Percentiles rank a stretch among this genome's conserved stretches.
Conservation (phyloP, 2,888 invertebrate genomes). For the Mechanitis mazaeus region DNA sequence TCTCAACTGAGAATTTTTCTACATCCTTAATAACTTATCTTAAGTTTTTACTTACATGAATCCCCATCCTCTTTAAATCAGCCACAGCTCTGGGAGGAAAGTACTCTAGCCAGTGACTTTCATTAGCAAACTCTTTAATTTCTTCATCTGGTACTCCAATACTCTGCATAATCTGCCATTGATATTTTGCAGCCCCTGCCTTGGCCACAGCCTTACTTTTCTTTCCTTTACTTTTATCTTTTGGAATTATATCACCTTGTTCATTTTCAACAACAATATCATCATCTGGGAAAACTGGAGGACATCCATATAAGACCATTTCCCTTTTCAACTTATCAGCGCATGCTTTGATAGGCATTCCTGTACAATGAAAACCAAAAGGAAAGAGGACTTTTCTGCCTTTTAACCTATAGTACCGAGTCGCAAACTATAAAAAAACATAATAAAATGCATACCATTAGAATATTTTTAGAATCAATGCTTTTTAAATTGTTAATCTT, state of each 20-base stretch:
- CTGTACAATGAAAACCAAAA: constrained; percentile 99
- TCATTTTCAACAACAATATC: constrained; percentile 67
- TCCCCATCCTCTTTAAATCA: constrained; percentile 92
- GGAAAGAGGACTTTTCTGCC: constrained; percentile 96
- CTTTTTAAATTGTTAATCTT: background rate
- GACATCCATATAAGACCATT: constrained; percentile 93
- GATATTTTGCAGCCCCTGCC: constrained; percentile 91
- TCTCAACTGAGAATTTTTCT: background rate
- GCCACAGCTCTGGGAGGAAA: constrained; percentile 93
- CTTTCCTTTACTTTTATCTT: constrained; percentile 87
- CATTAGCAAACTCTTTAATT: constrained; percentile 93
- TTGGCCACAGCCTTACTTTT: constrained; percentile 97
- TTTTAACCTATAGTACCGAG: constrained; percentile 92
- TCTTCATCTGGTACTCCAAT: constrained; percentile 94
- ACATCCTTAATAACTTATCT: background rate
- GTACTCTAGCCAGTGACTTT: constrained; percentile 95
- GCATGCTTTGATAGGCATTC: constrained; percentile 99
- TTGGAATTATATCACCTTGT: constrained; percentile 78
- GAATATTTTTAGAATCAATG: background rate
- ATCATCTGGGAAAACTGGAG: constrained; percentile 90
- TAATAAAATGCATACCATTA: constrained; percentile 6
- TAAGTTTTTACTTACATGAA: constrained; percentile 82
- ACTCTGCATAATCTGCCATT: constrained; percentile 99
- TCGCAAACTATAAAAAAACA: constrained; percentile 83
- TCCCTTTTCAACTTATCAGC: constrained; percentile 97